Base-by-base conservation (phyloP, 2,888 invertebrate genomes). In the Chymomyza amoena region DNA sequence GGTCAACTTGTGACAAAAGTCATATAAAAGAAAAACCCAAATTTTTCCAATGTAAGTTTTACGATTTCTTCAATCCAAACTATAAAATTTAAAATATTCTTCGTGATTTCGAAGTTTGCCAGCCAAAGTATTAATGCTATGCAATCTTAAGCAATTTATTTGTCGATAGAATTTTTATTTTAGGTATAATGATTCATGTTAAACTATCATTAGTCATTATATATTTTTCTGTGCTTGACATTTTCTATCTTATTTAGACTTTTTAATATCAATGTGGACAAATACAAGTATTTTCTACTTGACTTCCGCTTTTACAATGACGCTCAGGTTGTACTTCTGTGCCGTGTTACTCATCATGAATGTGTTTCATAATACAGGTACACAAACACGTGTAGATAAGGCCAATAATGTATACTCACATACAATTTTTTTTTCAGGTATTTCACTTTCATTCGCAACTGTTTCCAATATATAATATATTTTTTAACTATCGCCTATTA, bases 241-340 rank as follows among this genome's bases (percentile, higher is more conserved):
- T 32, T 32, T 32, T 32, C 6, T 32, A 7, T 1, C 9, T 6
- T 7, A 32, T 32, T 32, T 32, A 32, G 9, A 32, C 32, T 0
- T 13, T 45, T 45, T 45, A 45, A 4, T 32, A 6, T 9, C 6
- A 36, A 6, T 45, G 39, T 13, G 39, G 39, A 45, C 39, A 45
- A 13, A 13, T 45, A 45, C 13, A 32, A 7, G 32, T 45, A 13
- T 45, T 36, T 36, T 6, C 13, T 45, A 13, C 6, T 13, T 20
- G n/a, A 54, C 15, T 54, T 16, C 20, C 20, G 16, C 15, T 18
- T 54, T n/a, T 10, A 10, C 54, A 54, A 18, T 54, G 70, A 71
- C 76, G 66, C 50, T 61, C 64, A 61, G 64, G 7, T 75, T 66
- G 57, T 62, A 73, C 51, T 75, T 75, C 62, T 39, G 36, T 60